Evolutionary conservation across 2,797 vertebrate species (phyloP).

Genomic region (Arnoldichthys spilopterus): DNA sequence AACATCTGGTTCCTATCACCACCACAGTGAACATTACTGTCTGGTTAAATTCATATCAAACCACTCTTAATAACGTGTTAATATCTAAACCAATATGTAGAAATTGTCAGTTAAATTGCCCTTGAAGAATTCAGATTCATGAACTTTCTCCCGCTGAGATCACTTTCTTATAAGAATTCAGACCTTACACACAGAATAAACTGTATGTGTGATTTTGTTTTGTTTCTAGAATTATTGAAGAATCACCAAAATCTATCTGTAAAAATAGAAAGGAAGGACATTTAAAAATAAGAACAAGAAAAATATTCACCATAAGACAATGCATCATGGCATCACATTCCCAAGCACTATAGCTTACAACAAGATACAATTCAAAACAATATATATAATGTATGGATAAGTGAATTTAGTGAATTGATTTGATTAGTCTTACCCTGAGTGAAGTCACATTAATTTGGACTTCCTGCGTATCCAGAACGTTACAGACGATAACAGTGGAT

Average conservation of each 20-base stretch:
- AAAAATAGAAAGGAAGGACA: not conserved
- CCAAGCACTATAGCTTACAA: too few species aligned
- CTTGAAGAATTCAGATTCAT: too few species aligned
- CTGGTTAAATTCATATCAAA: too few species aligned
- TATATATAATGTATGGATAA: too few species aligned
- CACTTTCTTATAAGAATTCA: not conserved
- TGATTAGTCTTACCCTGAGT: slow-evolving; percentile 62
- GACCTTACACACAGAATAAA: not conserved
- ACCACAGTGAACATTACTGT: too few species aligned
- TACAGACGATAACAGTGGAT: slow-evolving; percentile 58
- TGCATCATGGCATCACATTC: too few species aligned
- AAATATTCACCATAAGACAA: not conserved
- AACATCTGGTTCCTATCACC: too few species aligned
- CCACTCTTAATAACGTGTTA: too few species aligned
- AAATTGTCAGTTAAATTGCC: too few species aligned
- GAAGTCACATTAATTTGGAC: slow-evolving; percentile 4
- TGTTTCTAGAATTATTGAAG: not conserved
- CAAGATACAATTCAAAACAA: too few species aligned
- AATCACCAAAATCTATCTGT: not conserved
- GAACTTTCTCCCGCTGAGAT: too few species aligned
- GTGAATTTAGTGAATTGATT: not conserved
- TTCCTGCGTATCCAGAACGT: slow-evolving; percentile 33
- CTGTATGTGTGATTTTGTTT: not conserved
- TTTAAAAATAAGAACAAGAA: not conserved
- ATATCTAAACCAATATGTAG: too few species aligned